These are phyloP conservation scores for Helostoma temminkii DNA, from an alignment of 2,797 vertebrate genomes.

Conservation along the genomic window DNA sequence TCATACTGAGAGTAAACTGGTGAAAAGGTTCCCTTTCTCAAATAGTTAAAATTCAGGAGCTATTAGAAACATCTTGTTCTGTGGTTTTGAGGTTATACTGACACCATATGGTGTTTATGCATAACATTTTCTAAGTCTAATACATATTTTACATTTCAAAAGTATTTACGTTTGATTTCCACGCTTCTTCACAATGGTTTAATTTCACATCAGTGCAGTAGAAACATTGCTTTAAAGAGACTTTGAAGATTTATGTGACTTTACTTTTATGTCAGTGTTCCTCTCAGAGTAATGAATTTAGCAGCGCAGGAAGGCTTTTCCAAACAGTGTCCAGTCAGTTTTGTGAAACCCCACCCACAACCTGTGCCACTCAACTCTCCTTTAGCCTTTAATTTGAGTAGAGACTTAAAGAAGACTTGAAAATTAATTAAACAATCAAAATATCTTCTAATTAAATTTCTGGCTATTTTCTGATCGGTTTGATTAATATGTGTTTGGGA, in stretches of 20 bases:
- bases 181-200: slow-evolving; percentile 1
- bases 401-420: background rate
- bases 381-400: background rate
- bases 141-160: slow-evolving; percentile 10
- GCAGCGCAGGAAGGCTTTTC: background rate
- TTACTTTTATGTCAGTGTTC: slow-evolving; percentile 15
- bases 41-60: background rate
- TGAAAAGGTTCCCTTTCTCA: slow-evolving; percentile 19
- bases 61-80: slow-evolving; percentile 10
- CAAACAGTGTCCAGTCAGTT: too few species aligned
- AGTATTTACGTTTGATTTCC: slow-evolving; percentile 10
- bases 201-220: background rate
- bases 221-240: slow-evolving; percentile 17
- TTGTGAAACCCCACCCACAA: too few species aligned
- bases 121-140: background rate
- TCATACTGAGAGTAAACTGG: slow-evolving; percentile 1
- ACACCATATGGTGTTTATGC: background rate
- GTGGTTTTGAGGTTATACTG: slow-evolving; percentile 1
- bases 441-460: background rate
- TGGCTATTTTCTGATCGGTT: background rate
- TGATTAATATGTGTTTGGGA: background rate
- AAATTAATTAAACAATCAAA: background rate
- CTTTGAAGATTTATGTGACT: slow-evolving; percentile 7
- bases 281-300: slow-evolving; percentile 9
- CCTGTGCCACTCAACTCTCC: slow-evolving; percentile 2